phyloP scores from a whole-genome alignment of 2,888 invertebrate species.

The Andricus quercusramuli region DNA sequence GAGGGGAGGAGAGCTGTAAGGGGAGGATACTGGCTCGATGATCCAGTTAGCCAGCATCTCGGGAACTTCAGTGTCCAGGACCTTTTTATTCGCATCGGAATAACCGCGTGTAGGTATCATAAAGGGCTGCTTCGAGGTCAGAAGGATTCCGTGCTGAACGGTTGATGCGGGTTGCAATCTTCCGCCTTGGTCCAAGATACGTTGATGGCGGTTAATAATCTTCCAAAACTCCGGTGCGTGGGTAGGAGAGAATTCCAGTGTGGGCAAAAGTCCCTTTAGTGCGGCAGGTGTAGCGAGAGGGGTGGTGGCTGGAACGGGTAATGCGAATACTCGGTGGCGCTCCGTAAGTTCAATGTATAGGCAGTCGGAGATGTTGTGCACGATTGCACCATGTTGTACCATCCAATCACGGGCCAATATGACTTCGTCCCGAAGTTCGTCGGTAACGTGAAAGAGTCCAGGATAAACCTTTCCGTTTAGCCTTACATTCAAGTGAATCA shows the following conservation, averaged over 20 bases:
- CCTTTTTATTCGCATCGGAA: constrained; percentile 37
- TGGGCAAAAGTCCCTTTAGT: not conserved
- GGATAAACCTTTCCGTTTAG: not conserved
- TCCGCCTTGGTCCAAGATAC: too few species aligned
- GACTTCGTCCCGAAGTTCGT: not conserved
- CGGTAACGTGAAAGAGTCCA: not conserved
- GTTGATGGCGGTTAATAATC: not conserved
- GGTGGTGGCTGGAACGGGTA: not conserved
- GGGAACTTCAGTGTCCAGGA: constrained; percentile 46
- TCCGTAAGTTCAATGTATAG: not conserved
- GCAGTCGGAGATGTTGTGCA: not conserved
- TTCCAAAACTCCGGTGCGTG: not conserved
- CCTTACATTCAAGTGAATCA: not conserved
- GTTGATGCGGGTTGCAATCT: constrained; percentile 39
- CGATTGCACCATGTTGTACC: not conserved
- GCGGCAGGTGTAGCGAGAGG: not conserved
- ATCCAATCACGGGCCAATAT: not conserved
- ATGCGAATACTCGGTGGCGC: not conserved
- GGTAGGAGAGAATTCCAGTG: fast-evolving
- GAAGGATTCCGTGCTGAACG: not conserved
- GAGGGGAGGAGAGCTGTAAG: constrained; percentile 55
- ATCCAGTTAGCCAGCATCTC: constrained; percentile 55
- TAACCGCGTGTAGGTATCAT: constrained; percentile 42
- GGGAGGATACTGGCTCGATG: constrained; percentile 50
- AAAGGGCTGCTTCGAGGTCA: constrained; percentile 17